Evolutionary conservation across 2,797 vertebrate species (phyloP).

Genomic region (Dallia pectoralis): DNA sequence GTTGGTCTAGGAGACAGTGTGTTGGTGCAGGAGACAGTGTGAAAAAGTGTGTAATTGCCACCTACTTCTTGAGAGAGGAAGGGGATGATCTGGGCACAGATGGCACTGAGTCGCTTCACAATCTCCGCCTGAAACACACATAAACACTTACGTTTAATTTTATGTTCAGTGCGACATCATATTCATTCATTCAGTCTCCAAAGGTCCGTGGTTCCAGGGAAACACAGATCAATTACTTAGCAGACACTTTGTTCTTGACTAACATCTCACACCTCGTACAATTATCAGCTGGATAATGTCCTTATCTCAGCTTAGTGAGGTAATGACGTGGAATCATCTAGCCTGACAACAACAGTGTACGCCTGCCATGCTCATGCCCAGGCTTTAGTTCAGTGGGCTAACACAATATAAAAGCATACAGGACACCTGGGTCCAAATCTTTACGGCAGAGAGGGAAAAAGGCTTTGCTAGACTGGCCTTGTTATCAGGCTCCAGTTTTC

Average conservation of each 20-base stretch:
- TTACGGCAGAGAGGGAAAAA: background rate
- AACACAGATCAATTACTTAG: background rate
- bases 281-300: background rate
- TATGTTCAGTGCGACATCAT: background rate
- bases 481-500: constrained; percentile 34
- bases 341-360: background rate
- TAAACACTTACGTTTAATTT: background rate
- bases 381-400: background rate
- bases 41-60: background rate
- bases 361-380: background rate
- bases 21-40: no score
- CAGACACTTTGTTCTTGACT: background rate
- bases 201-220: background rate
- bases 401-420: background rate
- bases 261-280: background rate
- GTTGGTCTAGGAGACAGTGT: background rate
- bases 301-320: background rate
- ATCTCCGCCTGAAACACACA: constrained; percentile 90
- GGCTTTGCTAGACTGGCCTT: background rate
- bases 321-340: background rate
- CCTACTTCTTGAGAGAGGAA: constrained; percentile 99
- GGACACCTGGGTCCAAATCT: background rate
- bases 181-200: background rate
- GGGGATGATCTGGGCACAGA: constrained; percentile 99
- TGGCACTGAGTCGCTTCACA: constrained; percentile 97